These are phyloP conservation scores for Embidobia sp. DNA, from an alignment of 2,888 invertebrate species.

Conservation along the genomic window DNA sequence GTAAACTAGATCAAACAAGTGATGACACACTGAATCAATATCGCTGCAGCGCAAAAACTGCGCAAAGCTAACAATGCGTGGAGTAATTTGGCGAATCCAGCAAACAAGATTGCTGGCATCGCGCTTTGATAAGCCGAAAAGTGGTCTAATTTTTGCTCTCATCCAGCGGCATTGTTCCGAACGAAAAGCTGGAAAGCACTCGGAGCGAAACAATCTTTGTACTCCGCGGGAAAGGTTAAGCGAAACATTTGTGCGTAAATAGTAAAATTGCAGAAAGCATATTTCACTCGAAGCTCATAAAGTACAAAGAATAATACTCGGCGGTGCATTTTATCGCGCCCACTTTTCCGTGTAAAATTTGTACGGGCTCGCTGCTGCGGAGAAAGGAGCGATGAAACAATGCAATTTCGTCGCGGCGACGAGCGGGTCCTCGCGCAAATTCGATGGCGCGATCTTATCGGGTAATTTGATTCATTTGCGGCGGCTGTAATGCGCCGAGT, in stretches of 20 bases:
- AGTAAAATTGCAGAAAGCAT: slow-evolving; percentile 28
- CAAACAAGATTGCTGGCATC: too few species aligned
- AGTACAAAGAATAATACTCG: slow-evolving; percentile 20
- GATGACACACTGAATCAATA: too few species aligned
- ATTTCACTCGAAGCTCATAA: slow-evolving; percentile 33
- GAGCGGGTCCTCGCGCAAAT: slow-evolving; percentile 21
- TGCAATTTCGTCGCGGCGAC: slow-evolving; percentile 24
- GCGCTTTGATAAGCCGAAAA: too few species aligned
- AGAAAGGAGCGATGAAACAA: slow-evolving; percentile 27
- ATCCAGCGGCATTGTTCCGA: too few species aligned
- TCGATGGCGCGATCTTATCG: slow-evolving; percentile 35
- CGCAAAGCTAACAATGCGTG: too few species aligned
- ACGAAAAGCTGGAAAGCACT: background rate
- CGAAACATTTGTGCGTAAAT: slow-evolving; percentile 24
- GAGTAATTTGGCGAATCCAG: too few species aligned
- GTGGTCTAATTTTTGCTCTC: too few species aligned
- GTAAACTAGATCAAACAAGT: too few species aligned
- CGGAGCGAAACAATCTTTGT: background rate
- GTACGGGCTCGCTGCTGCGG: background rate
- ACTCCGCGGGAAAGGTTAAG: slow-evolving; percentile 5
- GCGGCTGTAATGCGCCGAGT: slow-evolving; percentile 11
- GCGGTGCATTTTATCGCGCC: slow-evolving; percentile 11
- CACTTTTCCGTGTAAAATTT: slow-evolving; percentile 30
- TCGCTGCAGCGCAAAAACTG: too few species aligned
- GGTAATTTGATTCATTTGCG: slow-evolving; percentile 39